phyloP scores from a whole-genome alignment of 2,797 vertebrate genomes.

The Mastacembelus armatus region DNA sequence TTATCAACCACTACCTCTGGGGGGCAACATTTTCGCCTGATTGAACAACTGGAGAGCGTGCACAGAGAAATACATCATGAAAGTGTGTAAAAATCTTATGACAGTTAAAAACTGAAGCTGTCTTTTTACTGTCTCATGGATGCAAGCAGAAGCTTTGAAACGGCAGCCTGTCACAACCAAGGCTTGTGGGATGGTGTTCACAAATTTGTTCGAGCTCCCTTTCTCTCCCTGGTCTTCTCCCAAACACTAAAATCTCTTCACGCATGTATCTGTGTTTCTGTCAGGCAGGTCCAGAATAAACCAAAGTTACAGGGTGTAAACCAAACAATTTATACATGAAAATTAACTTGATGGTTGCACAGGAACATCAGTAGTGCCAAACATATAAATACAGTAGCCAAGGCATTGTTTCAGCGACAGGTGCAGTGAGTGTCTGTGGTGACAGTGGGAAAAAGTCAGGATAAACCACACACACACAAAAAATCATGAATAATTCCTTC shows the following conservation, averaged over 20 bases:
- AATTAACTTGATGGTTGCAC: conserved; percentile 48
- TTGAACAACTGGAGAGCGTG: conserved; percentile 71
- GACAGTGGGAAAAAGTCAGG: conserved; percentile 28
- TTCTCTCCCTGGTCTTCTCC: conserved; percentile 45
- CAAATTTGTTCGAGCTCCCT: conserved; percentile 51
- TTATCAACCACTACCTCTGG: conserved; percentile 64
- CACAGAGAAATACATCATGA: conserved; percentile 18
- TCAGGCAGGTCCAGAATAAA: conserved; percentile 48
- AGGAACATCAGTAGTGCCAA: conserved; percentile 38
- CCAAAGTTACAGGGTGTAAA: conserved; percentile 27
- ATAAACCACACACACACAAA: conserved; percentile 8
- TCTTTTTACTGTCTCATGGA: conserved; percentile 56
- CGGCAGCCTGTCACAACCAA: conserved; percentile 68
- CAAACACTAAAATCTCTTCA: conserved; percentile 47
- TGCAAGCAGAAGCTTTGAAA: conserved; percentile 76
- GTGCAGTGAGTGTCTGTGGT: conserved; percentile 27
- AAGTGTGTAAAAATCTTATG: conserved; percentile 62
- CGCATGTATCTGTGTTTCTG: conserved; percentile 50
- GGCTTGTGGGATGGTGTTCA: conserved; percentile 65
- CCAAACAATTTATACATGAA: conserved; percentile 37
- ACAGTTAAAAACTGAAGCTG: conserved; percentile 63
- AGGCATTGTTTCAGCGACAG: conserved; percentile 47
- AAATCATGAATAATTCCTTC: conserved; percentile 58
- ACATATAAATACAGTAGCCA: conserved; percentile 3
- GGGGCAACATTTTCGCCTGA: conserved; percentile 60